Conservation (phyloP, 2,797 vertebrate species). For the Ctenosaura bakeri region DNA sequence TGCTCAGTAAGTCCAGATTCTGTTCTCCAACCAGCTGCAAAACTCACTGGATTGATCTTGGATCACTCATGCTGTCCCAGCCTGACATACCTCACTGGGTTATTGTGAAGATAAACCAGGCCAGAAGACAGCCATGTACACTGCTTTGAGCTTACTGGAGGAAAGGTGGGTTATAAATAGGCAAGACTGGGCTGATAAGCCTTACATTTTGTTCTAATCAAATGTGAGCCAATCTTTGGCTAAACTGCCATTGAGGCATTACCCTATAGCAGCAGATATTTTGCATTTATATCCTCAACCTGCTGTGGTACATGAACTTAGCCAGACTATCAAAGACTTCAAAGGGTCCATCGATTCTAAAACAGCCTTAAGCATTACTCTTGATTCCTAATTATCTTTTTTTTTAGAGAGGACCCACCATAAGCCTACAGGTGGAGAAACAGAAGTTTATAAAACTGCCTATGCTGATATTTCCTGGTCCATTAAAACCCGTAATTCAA, state of each 20-base stretch:
- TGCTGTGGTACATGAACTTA: not conserved
- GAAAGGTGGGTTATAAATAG: no score
- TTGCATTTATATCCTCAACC: not conserved
- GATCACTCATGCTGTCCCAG: no score
- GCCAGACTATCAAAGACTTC: not conserved
- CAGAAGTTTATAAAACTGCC: not conserved
- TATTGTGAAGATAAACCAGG: no score
- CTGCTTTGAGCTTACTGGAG: no score
- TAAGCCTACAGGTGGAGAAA: not conserved
- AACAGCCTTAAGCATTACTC: not conserved
- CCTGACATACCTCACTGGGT: no score
- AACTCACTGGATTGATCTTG: no score
- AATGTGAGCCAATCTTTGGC: not conserved
- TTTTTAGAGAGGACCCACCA: not conserved
- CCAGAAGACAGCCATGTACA: no score
- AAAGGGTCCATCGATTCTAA: not conserved
- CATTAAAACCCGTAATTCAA: not conserved
- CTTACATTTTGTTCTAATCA: not conserved
- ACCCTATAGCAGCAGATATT: rapidly evolving
- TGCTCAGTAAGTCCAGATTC: no score
- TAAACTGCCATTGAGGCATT: not conserved
- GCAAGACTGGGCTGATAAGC: not conserved
- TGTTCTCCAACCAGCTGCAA: no score
- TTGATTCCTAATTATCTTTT: not conserved
- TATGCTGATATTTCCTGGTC: conserved; percentile 19